A percentile compares a stretch with the other conserved stretches of the same genome.
Conservation (phyloP, 2,113 vertebrate genomes). For the Argyrosomus japonicus region DNA sequence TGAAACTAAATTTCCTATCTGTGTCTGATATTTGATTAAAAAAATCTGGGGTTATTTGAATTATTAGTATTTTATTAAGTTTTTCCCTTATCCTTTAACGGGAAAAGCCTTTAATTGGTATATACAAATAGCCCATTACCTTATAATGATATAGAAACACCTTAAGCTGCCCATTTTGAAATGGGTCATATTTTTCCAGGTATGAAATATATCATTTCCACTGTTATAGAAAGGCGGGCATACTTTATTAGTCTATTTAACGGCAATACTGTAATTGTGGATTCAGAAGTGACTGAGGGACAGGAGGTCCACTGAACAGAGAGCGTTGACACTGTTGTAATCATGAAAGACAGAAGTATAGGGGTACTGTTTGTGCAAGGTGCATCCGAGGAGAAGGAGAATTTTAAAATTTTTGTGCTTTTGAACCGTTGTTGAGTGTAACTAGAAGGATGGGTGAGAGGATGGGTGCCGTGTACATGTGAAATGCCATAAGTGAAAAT, state of each 20-base stretch:
- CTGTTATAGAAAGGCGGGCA: neutral
- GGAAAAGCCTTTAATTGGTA: neutral
- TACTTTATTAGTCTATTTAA: neutral
- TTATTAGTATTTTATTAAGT: neutral
- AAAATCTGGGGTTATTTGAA: neutral
- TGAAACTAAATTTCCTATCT: neutral
- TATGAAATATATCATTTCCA: neutral
- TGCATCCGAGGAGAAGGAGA: neutral
- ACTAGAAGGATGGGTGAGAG: neutral
- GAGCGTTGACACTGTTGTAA: neutral
- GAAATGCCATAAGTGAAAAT: slow-evolving; percentile 15
- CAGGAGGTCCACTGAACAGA: neutral
- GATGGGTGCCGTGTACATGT: neutral
- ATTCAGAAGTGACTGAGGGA: neutral
- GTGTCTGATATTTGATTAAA: neutral
- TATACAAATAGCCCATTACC: neutral
- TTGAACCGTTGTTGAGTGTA: neutral
- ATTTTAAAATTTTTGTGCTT: neutral
- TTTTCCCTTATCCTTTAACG: neutral
- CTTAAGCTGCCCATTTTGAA: too few relatives aligned
- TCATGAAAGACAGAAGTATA: neutral
- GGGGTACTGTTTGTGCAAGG: neutral
- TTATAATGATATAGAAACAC: too few relatives aligned
- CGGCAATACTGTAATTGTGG: neutral
- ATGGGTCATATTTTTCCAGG: too few relatives aligned